A percentile compares a stretch with the other conserved stretches of the same genome.
phyloP scores from a whole-genome alignment of 2,113 vertebrate species.

The Thryonomys swinderianus region DNA sequence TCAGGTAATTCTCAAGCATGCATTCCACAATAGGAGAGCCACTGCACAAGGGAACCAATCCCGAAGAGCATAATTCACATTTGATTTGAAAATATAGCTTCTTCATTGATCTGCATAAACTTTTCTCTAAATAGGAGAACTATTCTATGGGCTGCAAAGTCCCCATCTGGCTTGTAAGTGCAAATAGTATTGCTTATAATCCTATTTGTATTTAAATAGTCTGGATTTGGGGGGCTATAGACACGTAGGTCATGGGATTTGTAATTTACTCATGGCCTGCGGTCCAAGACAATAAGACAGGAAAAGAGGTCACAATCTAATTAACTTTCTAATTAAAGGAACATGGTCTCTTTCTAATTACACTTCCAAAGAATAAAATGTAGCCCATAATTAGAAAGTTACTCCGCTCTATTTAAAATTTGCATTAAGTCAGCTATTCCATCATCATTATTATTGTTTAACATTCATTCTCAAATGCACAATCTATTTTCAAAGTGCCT shows the following conservation, averaged over 20 bases:
- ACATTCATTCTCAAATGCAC: slow-evolving; percentile 74
- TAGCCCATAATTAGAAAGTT: slow-evolving; percentile 77
- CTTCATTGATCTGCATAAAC: slow-evolving; percentile 25
- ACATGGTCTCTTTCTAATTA: slow-evolving; percentile 78
- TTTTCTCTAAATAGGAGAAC: slow-evolving; percentile 40
- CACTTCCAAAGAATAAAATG: slow-evolving; percentile 75
- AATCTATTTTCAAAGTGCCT: slow-evolving; percentile 71
- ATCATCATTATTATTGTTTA: slow-evolving; percentile 76
- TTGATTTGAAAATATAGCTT: not conserved
- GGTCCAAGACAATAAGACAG: slow-evolving; percentile 75
- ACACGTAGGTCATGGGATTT: slow-evolving; percentile 51
- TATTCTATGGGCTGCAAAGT: slow-evolving; percentile 1
- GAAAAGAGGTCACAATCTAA: slow-evolving; percentile 82
- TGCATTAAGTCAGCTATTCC: slow-evolving; percentile 73
- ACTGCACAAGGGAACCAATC: not conserved
- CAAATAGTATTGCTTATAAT: slow-evolving; percentile 60
- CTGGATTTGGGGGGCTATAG: slow-evolving; percentile 1
- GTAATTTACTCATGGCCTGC: slow-evolving; percentile 75
- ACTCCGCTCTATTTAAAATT: slow-evolving; percentile 77
- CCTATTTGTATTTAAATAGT: slow-evolving; percentile 55
- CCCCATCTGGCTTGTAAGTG: slow-evolving; percentile 29
- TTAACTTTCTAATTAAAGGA: slow-evolving; percentile 83
- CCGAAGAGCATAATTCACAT: not conserved
- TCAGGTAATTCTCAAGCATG: not conserved
- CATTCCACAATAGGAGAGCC: not conserved